Evolutionary conservation across 1,140 invertebrate species (phyloP).

Genomic region (Penaeus indicus): DNA sequence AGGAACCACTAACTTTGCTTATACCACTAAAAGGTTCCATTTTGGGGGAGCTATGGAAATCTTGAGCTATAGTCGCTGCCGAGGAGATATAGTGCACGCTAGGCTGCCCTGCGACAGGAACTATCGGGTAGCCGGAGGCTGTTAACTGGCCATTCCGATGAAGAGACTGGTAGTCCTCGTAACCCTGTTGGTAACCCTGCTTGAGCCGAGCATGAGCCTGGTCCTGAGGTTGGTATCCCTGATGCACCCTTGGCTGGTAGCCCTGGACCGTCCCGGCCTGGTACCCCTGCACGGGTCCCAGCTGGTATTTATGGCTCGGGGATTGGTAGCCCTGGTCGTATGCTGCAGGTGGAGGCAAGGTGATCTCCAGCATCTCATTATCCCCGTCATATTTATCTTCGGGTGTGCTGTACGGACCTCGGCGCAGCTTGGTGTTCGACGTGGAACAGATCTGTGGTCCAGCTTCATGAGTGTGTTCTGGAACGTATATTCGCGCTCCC

Average conservation of each 20-base stretch:
- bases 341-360: slow-evolving; percentile 48
- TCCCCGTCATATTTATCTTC: slow-evolving; percentile 47
- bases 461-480: slow-evolving; percentile 16
- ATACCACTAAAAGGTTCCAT: not conserved
- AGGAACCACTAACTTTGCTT: slow-evolving; percentile 34
- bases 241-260: slow-evolving; percentile 1
- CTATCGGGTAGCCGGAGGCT: slow-evolving; percentile 32
- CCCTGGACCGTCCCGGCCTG: not conserved
- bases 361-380: slow-evolving; percentile 47
- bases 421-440: not conserved
- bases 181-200: slow-evolving; percentile 39
- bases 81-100: slow-evolving; percentile 53
- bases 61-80: slow-evolving; percentile 27
- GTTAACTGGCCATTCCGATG: slow-evolving; percentile 26
- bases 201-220: slow-evolving; percentile 33
- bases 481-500: slow-evolving; percentile 38
- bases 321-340: slow-evolving; percentile 59
- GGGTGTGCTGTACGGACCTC: slow-evolving; percentile 6
- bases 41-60: slow-evolving; percentile 17
- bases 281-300: slow-evolving; percentile 23
- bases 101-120: slow-evolving; percentile 37
- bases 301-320: slow-evolving; percentile 23
- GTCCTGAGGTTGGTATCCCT: slow-evolving; percentile 31
- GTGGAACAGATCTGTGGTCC: slow-evolving; percentile 42
- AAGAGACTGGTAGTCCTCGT: slow-evolving; percentile 43